These are phyloP conservation scores for Drosophila tsacasi DNA, from an alignment of 1,140 invertebrate species.

Conservation along the genomic window DNA sequence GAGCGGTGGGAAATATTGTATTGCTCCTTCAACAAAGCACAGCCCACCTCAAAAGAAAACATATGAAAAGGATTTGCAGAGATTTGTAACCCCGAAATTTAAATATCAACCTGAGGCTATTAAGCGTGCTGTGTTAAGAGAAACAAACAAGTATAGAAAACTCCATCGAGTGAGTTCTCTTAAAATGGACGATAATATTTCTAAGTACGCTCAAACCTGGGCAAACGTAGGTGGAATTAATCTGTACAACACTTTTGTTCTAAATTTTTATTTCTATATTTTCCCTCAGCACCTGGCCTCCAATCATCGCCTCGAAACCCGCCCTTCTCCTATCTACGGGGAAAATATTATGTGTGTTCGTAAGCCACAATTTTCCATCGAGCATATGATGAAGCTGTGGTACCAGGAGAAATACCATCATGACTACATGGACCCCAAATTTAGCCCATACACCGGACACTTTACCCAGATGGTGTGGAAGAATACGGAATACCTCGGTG, in stretches of 20 bases:
- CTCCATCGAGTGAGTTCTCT: slow-evolving; percentile 32
- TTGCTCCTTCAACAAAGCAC: neutral
- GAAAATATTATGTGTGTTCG: slow-evolving; percentile 85
- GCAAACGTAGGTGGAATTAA: slow-evolving; percentile 53
- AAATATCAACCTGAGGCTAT: neutral
- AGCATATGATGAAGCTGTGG: slow-evolving; percentile 86
- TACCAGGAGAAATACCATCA: slow-evolving; percentile 88
- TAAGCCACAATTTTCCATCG: slow-evolving; percentile 48
- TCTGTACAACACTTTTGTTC: neutral
- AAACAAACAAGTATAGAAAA: slow-evolving; percentile 49
- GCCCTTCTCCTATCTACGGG: slow-evolving; percentile 58
- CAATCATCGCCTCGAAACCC: slow-evolving; percentile 57
- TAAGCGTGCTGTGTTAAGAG: slow-evolving; percentile 3
- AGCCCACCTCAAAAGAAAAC: neutral
- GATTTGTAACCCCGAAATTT: neutral
- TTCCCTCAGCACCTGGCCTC: slow-evolving; percentile 46
- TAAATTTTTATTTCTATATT: neutral
- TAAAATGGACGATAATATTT: slow-evolving; percentile 25
- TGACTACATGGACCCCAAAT: slow-evolving; percentile 84
- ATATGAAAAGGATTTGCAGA: neutral
- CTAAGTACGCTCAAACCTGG: slow-evolving; percentile 58
- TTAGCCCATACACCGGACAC: slow-evolving; percentile 86
- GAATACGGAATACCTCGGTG: slow-evolving; percentile 88
- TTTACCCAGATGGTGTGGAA: slow-evolving; percentile 92
- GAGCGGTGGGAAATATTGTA: neutral